Evolutionary conservation across 2,113 vertebrate species (phyloP).

Genomic region (Semnornis frantzii): DNA sequence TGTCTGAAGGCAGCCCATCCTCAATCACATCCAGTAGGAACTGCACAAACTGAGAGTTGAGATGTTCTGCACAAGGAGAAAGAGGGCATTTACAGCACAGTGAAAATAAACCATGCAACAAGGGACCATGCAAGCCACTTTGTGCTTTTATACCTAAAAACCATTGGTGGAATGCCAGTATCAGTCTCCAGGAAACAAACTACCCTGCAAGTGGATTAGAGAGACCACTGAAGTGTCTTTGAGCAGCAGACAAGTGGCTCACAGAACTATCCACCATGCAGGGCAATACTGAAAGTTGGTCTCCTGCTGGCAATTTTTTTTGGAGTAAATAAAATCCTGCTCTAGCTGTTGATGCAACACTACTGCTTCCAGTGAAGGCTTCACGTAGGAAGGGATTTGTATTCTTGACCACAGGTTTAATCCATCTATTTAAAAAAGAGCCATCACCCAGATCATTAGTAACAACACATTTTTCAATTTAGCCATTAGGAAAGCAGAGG

Average conservation of each 20-base stretch:
- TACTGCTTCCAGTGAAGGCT: neutral
- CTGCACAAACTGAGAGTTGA: slow-evolving; percentile 90
- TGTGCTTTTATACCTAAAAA: neutral
- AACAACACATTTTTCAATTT: slow-evolving; percentile 17
- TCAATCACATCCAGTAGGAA: slow-evolving; percentile 93
- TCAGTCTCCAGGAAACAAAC: neutral
- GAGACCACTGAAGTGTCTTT: neutral
- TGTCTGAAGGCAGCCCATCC: slow-evolving; percentile 90
- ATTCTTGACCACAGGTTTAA: slow-evolving; percentile 1
- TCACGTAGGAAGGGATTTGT: neutral
- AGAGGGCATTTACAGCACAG: neutral
- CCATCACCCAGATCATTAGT: slow-evolving; percentile 6
- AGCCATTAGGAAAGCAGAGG: slow-evolving; percentile 16
- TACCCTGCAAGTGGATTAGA: neutral
- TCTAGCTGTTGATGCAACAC: neutral
- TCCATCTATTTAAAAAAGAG: neutral
- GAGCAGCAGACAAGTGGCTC: neutral
- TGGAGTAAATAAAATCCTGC: neutral
- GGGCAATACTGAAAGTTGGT: neutral
- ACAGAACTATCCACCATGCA: neutral
- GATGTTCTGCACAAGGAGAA: slow-evolving; percentile 84
- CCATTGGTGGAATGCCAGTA: neutral
- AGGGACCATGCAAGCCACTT: neutral
- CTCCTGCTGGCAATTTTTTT: neutral
- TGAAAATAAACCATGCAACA: neutral